Evolutionary conservation across 2,113 vertebrate species (phyloP).

Genomic region (Pedionomus torquatus): DNA sequence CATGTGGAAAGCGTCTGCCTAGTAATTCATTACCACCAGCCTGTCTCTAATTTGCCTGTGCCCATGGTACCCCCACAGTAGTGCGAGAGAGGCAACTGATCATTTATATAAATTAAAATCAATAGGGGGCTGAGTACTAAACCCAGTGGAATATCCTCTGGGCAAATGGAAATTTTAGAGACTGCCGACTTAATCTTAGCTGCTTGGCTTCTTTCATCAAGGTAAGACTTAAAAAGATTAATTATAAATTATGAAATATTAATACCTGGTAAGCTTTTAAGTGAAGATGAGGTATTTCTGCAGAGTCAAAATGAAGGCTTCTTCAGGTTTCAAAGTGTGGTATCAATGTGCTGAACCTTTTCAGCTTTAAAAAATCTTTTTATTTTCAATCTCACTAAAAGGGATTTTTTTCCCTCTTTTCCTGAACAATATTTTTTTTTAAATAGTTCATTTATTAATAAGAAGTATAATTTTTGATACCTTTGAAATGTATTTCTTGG

Average conservation of each 20-base stretch:
- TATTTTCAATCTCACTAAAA: background rate
- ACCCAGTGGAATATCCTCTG: constrained; percentile 45
- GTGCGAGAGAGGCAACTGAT: constrained; percentile 47
- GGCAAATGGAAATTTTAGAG: constrained; percentile 62
- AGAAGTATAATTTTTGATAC: background rate
- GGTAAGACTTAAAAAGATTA: constrained; percentile 71
- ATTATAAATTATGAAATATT: constrained; percentile 72
- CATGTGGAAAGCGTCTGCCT: background rate
- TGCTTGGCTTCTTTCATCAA: constrained; percentile 67
- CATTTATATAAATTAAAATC: constrained; percentile 77
- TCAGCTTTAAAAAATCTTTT: background rate
- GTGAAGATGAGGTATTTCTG: constrained; percentile 25
- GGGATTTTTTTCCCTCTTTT: background rate
- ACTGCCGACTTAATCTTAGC: constrained; percentile 63
- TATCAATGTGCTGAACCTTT: background rate
- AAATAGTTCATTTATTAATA: background rate
- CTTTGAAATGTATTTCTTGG: background rate
- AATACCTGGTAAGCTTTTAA: constrained; percentile 61
- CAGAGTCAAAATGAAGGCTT: constrained; percentile 11
- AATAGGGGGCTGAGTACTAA: constrained; percentile 37
- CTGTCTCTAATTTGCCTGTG: constrained; percentile 42
- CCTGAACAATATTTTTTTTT: background rate
- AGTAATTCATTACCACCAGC: constrained; percentile 46
- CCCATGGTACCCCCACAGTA: background rate
- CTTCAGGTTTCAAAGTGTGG: background rate